These are phyloP conservation scores for Pipistrellus nathusii DNA, from an alignment of 2,797 vertebrate species.

Conservation along the genomic window DNA sequence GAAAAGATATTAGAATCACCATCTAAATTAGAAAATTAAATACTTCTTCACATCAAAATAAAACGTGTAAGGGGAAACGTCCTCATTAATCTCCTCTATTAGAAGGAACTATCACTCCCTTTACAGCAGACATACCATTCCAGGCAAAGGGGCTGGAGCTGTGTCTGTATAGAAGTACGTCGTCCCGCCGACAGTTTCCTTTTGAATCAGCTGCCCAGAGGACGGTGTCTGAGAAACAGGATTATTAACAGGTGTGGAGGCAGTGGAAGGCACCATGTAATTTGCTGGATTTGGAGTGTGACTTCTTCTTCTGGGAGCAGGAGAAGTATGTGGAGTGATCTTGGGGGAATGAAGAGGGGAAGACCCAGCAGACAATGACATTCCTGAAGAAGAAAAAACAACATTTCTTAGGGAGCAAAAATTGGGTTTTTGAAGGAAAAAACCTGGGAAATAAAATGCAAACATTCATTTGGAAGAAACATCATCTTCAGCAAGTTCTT, in stretches of 20 bases:
- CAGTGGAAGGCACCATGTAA: constrained; percentile 97
- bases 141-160: constrained; percentile 95
- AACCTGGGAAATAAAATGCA: constrained; percentile 67
- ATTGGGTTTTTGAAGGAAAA: background rate
- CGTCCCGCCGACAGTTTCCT: constrained; percentile 99
- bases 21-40: constrained; percentile 31
- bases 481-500: constrained; percentile 53
- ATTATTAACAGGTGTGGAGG: constrained; percentile 91
- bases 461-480: constrained; percentile 73
- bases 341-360: constrained; percentile 99
- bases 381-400: constrained; percentile 90
- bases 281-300: constrained; percentile 98
- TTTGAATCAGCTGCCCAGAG: constrained; percentile 96
- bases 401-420: constrained; percentile 53
- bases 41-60: constrained; percentile 17
- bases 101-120: background rate
- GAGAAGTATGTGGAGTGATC: constrained; percentile 99
- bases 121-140: constrained; percentile 92
- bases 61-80: background rate
- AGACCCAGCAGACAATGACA: constrained; percentile 98
- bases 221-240: constrained; percentile 90
- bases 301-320: constrained; percentile 97
- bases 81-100: background rate
- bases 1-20: background rate
- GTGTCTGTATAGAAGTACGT: constrained; percentile 99